Conservation (phyloP, 2,113 vertebrate species). For the Procapra przewalskii region DNA sequence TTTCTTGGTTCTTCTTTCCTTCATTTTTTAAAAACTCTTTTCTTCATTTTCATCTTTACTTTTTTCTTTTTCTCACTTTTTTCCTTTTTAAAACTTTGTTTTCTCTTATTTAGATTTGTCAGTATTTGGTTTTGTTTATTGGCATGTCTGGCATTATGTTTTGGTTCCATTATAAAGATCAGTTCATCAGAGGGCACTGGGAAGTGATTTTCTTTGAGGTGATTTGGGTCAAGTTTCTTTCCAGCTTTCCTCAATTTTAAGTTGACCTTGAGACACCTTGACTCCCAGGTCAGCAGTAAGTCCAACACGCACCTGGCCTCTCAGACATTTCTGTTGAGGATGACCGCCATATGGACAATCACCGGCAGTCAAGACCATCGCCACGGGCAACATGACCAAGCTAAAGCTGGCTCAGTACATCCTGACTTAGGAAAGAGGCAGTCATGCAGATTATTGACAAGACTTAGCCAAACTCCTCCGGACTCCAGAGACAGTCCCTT, state of each 20-base stretch:
- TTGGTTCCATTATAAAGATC: neutral
- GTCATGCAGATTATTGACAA: neutral
- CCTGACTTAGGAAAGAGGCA: neutral
- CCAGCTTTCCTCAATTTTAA: neutral
- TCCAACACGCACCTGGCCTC: neutral
- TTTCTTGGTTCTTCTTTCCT: neutral
- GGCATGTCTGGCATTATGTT: neutral
- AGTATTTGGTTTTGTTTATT: neutral
- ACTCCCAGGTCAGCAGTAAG: neutral
- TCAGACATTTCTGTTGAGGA: neutral
- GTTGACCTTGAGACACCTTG: neutral
- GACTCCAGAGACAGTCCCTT: constrained; percentile 78
- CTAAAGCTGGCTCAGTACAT: neutral
- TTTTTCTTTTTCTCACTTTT: neutral
- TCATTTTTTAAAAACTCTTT: neutral
- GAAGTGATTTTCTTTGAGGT: neutral
- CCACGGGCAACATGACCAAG: neutral
- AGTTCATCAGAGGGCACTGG: neutral
- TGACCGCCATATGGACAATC: neutral
- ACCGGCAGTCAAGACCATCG: neutral
- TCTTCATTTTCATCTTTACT: neutral
- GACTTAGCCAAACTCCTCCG: neutral
- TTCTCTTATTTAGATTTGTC: neutral
- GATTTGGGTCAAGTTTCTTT: neutral
- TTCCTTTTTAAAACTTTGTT: neutral